A percentile compares a stretch with the other conserved stretches of the same genome.
Evolutionary conservation across 2,888 invertebrate species (phyloP).

Genomic region (Hydropsyche betteni): DNA sequence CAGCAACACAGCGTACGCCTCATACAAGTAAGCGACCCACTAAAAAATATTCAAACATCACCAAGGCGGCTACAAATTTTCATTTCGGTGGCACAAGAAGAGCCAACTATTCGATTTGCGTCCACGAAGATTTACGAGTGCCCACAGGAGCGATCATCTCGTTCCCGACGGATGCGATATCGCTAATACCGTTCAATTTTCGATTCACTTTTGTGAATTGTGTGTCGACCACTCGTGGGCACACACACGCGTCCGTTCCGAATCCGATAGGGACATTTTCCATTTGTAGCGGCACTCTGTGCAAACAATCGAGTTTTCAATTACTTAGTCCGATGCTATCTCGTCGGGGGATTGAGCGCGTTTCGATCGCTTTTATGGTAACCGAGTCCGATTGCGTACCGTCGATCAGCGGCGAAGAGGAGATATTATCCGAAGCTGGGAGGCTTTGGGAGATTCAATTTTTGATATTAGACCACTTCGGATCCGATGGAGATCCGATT

Average conservation of each 20-base stretch:
- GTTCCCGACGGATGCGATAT: neutral
- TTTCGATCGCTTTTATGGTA: conserved; percentile 14
- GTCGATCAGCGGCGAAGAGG: neutral
- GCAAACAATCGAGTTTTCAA: conserved; percentile 39
- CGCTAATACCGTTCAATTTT: conserved; percentile 20
- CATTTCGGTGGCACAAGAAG: no score
- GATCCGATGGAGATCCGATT: conserved; percentile 1
- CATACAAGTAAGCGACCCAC: no score
- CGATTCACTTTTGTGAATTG: conserved; percentile 29
- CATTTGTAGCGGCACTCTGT: conserved; percentile 29
- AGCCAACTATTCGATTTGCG: no score
- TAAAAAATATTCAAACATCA: no score
- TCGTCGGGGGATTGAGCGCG: conserved; percentile 2
- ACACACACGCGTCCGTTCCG: neutral
- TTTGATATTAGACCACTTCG: conserved; percentile 3
- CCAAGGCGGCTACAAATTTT: no score
- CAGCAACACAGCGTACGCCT: no score
- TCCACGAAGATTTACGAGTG: no score
- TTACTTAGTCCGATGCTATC: conserved; percentile 34
- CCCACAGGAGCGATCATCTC: neutral
- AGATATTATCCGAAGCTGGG: conserved; percentile 3
- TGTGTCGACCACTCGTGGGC: conserved; percentile 7
- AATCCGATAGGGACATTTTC: conserved; percentile 22
- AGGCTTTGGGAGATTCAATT: neutral
- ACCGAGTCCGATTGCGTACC: neutral